Percentiles rank a stretch among this genome's conserved stretches.
Evolutionary conservation across 2,797 vertebrate species (phyloP).

Genomic region (Diplodus sargus): DNA sequence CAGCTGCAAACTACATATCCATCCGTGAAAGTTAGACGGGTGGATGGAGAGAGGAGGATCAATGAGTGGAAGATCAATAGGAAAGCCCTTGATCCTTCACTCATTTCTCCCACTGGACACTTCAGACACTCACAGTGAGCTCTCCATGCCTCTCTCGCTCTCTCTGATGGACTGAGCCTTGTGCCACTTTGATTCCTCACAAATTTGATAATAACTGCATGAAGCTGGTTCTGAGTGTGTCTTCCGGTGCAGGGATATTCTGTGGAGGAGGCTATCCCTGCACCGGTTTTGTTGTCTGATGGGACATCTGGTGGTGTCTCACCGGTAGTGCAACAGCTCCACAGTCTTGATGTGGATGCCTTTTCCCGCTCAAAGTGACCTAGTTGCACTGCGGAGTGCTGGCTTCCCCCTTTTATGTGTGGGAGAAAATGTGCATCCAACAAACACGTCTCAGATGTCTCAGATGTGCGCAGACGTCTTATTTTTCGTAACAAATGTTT

Average conservation of each 20-base stretch:
- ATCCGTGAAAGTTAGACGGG: conserved; percentile 47
- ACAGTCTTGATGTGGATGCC: not conserved
- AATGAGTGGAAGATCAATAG: conserved; percentile 70
- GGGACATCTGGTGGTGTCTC: conserved; percentile 69
- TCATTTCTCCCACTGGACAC: conserved; percentile 60
- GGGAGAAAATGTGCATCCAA: conserved; percentile 15
- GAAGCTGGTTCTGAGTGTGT: not conserved
- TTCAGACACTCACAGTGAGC: conserved; percentile 28
- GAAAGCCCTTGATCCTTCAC: conserved; percentile 68
- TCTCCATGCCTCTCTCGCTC: not conserved
- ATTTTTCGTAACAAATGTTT: not conserved
- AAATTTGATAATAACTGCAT: not conserved
- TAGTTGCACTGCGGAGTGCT: conserved; percentile 46
- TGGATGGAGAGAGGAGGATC: conserved; percentile 55
- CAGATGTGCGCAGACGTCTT: not conserved
- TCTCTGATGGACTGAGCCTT: conserved; percentile 21
- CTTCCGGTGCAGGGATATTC: conserved; percentile 1
- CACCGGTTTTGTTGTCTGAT: conserved; percentile 62
- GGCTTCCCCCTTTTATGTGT: conserved; percentile 20
- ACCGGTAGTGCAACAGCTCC: conserved; percentile 41
- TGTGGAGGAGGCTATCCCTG: conserved; percentile 4
- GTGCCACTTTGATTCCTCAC: conserved; percentile 7
- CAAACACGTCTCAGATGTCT: conserved; percentile 6
- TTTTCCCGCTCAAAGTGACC: conserved; percentile 75
- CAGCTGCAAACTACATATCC: conserved; percentile 50